phyloP scores from a whole-genome alignment of 2,888 invertebrate species.

The Caenorhabditis sulstoni region DNA sequence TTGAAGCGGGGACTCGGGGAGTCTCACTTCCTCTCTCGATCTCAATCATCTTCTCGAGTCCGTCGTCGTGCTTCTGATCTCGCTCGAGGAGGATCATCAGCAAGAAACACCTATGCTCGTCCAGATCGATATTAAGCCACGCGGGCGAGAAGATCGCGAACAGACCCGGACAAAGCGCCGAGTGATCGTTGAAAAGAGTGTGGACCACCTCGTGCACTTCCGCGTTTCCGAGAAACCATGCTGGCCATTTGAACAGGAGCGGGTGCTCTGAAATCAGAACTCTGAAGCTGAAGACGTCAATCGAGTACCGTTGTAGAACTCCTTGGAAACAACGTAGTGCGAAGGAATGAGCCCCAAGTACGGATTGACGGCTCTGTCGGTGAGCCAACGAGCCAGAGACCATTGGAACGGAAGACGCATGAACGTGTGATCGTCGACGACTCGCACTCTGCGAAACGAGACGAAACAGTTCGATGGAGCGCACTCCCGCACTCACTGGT shows the following conservation, averaged over 20 bases:
- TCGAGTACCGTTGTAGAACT: slow-evolving; percentile 58
- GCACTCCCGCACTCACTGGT: slow-evolving; percentile 55
- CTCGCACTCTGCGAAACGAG: slow-evolving; percentile 39
- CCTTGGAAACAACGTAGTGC: slow-evolving; percentile 61
- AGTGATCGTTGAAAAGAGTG: slow-evolving; percentile 53
- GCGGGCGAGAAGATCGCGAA: slow-evolving; percentile 68
- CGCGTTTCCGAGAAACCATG: slow-evolving; percentile 67
- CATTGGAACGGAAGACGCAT: slow-evolving; percentile 61
- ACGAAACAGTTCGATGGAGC: not conserved
- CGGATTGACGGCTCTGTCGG: slow-evolving; percentile 46
- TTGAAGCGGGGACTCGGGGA: not conserved
- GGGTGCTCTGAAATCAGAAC: slow-evolving; percentile 49
- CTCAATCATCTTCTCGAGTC: slow-evolving; percentile 33
- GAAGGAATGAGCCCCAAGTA: slow-evolving; percentile 63
- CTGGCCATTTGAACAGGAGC: slow-evolving; percentile 57
- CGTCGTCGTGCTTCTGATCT: slow-evolving; percentile 29
- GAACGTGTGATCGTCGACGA: slow-evolving; percentile 16
- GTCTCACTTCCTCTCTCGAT: slow-evolving; percentile 37
- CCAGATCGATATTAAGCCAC: slow-evolving; percentile 64
- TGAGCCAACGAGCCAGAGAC: slow-evolving; percentile 58
- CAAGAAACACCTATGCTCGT: slow-evolving; percentile 64
- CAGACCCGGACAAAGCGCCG: slow-evolving; percentile 51
- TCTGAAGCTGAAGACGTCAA: no score
- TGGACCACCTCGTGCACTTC: slow-evolving; percentile 59
- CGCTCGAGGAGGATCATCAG: slow-evolving; percentile 58